These are phyloP conservation scores for Agrotis ipsilon DNA, from an alignment of 2,888 invertebrate species.

Conservation along the genomic window DNA sequence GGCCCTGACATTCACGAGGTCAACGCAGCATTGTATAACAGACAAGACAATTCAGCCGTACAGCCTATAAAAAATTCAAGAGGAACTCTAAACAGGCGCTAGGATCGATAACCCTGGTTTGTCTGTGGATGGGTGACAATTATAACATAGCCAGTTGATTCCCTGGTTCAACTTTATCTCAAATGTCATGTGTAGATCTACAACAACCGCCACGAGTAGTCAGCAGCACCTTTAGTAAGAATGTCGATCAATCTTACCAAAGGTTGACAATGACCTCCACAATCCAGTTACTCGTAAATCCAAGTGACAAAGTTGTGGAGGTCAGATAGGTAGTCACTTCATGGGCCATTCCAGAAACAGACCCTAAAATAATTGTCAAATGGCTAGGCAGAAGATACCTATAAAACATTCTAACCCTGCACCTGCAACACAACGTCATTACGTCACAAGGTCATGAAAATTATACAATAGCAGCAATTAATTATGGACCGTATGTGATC, in stretches of 20 bases:
- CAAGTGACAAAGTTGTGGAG: neutral
- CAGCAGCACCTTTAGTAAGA: neutral
- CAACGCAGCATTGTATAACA: conserved; percentile 72
- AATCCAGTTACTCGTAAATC: neutral
- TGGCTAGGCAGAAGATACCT: neutral
- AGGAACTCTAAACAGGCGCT: neutral
- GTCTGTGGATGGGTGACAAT: neutral
- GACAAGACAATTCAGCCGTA: conserved; percentile 72
- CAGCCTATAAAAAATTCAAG: conserved; percentile 52
- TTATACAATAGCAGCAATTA: conserved; percentile 62
- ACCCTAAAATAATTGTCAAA: neutral
- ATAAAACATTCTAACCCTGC: conserved; percentile 57
- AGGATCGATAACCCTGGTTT: neutral
- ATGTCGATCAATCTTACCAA: neutral
- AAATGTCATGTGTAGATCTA: neutral
- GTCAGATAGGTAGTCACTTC: neutral
- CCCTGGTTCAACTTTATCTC: neutral
- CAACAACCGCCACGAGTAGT: neutral
- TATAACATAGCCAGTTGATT: neutral
- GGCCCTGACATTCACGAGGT: conserved; percentile 84
- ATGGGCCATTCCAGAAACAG: neutral
- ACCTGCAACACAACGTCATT: conserved; percentile 67
- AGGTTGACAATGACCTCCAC: neutral
- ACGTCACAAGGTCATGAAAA: conserved; percentile 73
- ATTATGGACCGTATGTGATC: conserved; percentile 59